Conservation (phyloP, 2,113 vertebrate genomes). For the Larimichthys polyactis region DNA sequence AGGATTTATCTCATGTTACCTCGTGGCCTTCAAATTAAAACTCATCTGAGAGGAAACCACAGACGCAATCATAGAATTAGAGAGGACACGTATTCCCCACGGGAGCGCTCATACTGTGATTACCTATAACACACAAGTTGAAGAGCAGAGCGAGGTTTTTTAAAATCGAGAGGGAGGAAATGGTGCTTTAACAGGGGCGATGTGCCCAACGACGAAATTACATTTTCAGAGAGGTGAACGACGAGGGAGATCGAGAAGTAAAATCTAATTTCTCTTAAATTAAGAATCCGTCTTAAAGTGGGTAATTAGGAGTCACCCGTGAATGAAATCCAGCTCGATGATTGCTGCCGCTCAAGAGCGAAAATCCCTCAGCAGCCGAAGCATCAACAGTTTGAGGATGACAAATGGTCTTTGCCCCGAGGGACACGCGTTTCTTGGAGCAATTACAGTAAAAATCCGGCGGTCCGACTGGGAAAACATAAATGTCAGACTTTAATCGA, state of each 20-base stretch:
- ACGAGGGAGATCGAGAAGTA: slow-evolving; percentile 6
- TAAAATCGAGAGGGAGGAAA: slow-evolving; percentile 25
- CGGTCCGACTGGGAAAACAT: slow-evolving; percentile 40
- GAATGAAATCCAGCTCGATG: slow-evolving; percentile 22
- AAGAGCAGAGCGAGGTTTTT: background rate
- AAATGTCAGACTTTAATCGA: slow-evolving; percentile 50
- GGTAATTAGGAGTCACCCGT: slow-evolving; percentile 25
- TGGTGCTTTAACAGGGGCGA: background rate
- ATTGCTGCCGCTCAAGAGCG: background rate
- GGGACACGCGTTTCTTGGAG: slow-evolving; percentile 33
- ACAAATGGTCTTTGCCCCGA: slow-evolving; percentile 30
- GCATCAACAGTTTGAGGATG: slow-evolving; percentile 44
- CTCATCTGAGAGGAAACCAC: slow-evolving; percentile 54
- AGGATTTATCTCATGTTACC: slow-evolving; percentile 72
- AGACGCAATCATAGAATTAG: slow-evolving; percentile 58
- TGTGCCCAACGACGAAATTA: background rate
- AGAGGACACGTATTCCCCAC: slow-evolving; percentile 42
- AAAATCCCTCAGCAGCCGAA: slow-evolving; percentile 34
- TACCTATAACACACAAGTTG: slow-evolving; percentile 41
- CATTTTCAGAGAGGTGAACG: slow-evolving; percentile 11
- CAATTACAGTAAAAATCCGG: slow-evolving; percentile 45
- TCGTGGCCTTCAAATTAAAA: slow-evolving; percentile 59
- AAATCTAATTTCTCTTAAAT: slow-evolving; percentile 22
- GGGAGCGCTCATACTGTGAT: slow-evolving; percentile 60
- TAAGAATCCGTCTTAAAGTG: slow-evolving; percentile 15